A percentile compares a stretch with the other conserved stretches of the same genome.
phyloP scores from a whole-genome alignment of 1,140 invertebrate species.

The Monomorium pharaonis region DNA sequence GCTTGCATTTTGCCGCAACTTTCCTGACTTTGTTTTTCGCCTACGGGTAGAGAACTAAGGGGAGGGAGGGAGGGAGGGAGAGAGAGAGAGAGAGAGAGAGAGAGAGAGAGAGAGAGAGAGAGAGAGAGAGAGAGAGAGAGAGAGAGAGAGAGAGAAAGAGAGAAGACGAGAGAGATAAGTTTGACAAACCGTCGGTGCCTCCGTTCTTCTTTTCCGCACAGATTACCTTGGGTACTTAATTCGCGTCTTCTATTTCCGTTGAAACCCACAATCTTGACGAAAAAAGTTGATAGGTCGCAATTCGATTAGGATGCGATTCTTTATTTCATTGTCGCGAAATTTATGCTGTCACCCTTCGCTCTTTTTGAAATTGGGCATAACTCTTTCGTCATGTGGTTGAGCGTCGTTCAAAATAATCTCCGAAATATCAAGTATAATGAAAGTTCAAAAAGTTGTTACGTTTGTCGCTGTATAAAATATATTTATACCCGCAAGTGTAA shows the following conservation, averaged over 20 bases:
- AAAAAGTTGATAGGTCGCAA: slow-evolving; percentile 63
- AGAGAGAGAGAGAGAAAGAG: slow-evolving; percentile 45
- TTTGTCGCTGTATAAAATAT: background rate
- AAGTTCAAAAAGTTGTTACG: background rate
- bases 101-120: slow-evolving; percentile 51
- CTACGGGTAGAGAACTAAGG: slow-evolving; percentile 71
- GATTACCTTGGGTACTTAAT: slow-evolving; percentile 55
- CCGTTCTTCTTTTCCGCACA: slow-evolving; percentile 40
- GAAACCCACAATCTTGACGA: slow-evolving; percentile 41
- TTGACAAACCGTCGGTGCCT: slow-evolving; percentile 72
- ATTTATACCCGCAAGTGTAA: background rate
- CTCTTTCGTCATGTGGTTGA: slow-evolving; percentile 1
- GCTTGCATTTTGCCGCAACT: slow-evolving; percentile 84
- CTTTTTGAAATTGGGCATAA: too few relatives aligned
- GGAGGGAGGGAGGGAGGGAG: slow-evolving; percentile 49
- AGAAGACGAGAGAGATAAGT: slow-evolving; percentile 66
- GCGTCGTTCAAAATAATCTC: background rate
- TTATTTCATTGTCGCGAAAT: background rate
- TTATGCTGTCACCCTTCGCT: background rate
- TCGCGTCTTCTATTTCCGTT: slow-evolving; percentile 67
- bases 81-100: slow-evolving; percentile 34
- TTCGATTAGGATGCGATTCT: slow-evolving; percentile 53
- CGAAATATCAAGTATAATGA: background rate
- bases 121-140: slow-evolving; percentile 46
- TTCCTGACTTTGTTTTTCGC: slow-evolving; percentile 84